Base-by-base conservation (phyloP, 2,888 invertebrate genomes). In the Schrankia costaestrigalis region DNA sequence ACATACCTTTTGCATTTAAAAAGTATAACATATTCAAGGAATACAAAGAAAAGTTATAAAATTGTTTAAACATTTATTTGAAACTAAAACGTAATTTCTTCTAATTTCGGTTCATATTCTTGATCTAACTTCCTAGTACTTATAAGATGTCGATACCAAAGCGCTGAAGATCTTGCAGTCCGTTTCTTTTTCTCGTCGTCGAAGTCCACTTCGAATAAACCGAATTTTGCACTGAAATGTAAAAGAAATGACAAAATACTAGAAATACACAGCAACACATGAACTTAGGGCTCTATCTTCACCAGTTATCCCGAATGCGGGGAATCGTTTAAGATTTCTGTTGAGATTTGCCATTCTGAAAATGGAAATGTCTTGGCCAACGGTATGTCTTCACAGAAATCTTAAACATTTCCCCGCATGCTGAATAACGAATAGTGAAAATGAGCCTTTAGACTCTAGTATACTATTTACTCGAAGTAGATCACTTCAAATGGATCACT, bases 121-220 rank as follows among this genome's bases (percentile, higher is more conserved):
- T 41, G 30, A 21, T 76, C 56, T 10, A 82, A 62, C 10, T 46
- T 61, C 29, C 72, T 72, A 0, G 56, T 69, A 3, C 46, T 38
- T 3, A 71, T 40, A 1, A 80, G 39, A 5, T 70, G 46, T 10
- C 55, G 62, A 35, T 66, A 81, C 80, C 80, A 81, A 3, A 73
- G 30, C 0, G 79, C 81, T 0, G 82, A 81, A 0, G 50, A 19
- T 29, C 70, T 63, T 1, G 79, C 56, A 28, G 34, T 64, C 6
- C 82, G 60, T 0, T 53, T 59, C 24, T 65, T 65, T 11, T 59
- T 41, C 0, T 66, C 63, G 19, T 73, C 71, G 1, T 70, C 47
- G 22, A 63, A 78, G 41, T 82, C 70, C 0, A 76, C 78, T 56
- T 80, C 73, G 22, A 82, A 82, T 1, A 82, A 64, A 3, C 82